Evolutionary conservation across 2,113 vertebrate species (phyloP), one percentile per base, ranked within the genome.

Genomic region (Sminthopsis crassicaudata): DNA sequence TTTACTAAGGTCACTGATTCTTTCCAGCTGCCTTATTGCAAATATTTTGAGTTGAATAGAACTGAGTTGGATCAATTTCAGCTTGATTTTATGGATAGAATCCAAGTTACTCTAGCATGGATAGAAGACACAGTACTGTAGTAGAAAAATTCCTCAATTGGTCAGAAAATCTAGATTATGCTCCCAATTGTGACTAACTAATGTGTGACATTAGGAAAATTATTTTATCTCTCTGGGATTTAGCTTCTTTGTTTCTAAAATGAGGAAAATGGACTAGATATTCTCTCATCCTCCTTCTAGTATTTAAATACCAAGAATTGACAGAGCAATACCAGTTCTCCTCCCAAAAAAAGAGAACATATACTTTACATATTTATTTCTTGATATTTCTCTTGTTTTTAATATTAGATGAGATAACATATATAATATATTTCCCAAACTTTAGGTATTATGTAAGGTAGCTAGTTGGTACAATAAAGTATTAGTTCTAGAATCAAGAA

Each of bases 51-150:
- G 3, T 92, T 91, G 52, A 84, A n/a, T 10, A 30, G 53, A 76
- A 92, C 91, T 27, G 2, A 53, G 10, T 2, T 52, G 8, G 95
- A 60, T 90, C 55, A 96, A 91, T 52, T 9, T 92, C 22, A 53
- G 27, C 46, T 11, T 84, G 3, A 94, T 57, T 93, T 95, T 93
- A 96, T 90, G 91, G 90, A 54, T 46, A 55, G 95, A 97, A 94
- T 3, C 11, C 91, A 23, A 95, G 84, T 27, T 27, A 42, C 0
- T 7, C 67, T 84, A 84, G 67, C 23, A 42, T 42, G 67, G n/a
- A 84, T 23, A 84, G 36, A 84, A 42, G 67, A 84, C 67, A 84
- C 19, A 84, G n/a, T 22, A 84, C 16, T 42, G 16, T 42, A 23
- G 67, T 84, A 19, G 67, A 42, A 84, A 84, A 84, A 76, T 14